These are phyloP conservation scores for Drosophila monieri DNA, from an alignment of 2,888 invertebrate genomes.

Conservation along the genomic window DNA sequence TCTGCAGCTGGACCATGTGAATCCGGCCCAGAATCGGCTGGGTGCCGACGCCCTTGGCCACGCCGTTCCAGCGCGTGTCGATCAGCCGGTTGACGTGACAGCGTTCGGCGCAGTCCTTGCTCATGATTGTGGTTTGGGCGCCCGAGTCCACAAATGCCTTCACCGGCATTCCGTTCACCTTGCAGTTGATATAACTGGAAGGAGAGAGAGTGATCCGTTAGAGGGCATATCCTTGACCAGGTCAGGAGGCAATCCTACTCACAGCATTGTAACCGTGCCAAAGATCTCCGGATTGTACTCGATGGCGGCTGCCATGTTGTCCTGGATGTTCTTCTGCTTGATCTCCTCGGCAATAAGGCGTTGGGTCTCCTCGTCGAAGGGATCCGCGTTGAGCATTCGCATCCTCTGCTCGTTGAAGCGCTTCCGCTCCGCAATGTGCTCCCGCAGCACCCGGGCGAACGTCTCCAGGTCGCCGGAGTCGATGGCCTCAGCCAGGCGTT, in stretches of 20 bases:
- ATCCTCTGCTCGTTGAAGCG: constrained; percentile 93
- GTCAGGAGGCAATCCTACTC: constrained; percentile 38
- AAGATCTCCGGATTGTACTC: constrained; percentile 99
- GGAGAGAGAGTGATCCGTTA: too few relatives aligned
- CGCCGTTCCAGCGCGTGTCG: constrained; percentile 96
- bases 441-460: constrained; percentile 91
- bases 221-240: background rate
- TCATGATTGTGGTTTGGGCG: constrained; percentile 99
- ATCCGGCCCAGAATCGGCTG: constrained; percentile 98
- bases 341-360: constrained; percentile 98
- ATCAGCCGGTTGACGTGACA: constrained; percentile 96
- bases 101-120: constrained; percentile 96
- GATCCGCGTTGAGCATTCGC: constrained; percentile 96
- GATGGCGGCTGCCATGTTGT: constrained; percentile 99
- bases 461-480: constrained; percentile 92
- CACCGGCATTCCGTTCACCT: constrained; percentile 97
- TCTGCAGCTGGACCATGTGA: constrained; percentile 98
- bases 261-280: constrained; percentile 98
- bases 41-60: constrained; percentile 98
- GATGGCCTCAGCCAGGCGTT: constrained; percentile 95
- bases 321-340: constrained; percentile 96
- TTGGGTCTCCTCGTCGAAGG: constrained; percentile 98
- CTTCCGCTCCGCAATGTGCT: constrained; percentile 92
- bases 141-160: constrained; percentile 99
- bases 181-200: constrained; percentile 93